Conservation (phyloP, 2,797 vertebrate genomes). For the Rachycentron canadum region DNA sequence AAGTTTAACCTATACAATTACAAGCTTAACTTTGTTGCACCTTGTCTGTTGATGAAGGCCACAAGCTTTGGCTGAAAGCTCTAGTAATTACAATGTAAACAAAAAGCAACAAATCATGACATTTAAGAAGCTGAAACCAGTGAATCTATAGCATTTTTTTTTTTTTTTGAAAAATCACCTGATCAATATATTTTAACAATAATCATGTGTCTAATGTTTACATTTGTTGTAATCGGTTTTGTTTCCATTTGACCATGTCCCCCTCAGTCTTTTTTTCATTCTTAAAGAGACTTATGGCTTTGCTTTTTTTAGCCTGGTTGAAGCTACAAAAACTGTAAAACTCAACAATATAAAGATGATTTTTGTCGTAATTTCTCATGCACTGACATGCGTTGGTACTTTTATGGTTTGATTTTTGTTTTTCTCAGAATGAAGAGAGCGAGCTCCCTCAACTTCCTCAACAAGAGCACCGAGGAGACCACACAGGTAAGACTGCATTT, state of each 20-base stretch:
- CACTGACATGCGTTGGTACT: neutral
- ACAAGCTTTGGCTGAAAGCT: neutral
- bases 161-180: neutral
- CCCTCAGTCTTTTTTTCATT: no score
- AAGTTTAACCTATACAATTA: neutral
- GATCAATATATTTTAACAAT: neutral
- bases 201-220: neutral
- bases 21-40: neutral
- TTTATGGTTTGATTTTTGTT: neutral
- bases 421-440: slow-evolving; percentile 90
- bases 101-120: neutral
- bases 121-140: neutral
- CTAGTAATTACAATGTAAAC: neutral
- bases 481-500: slow-evolving; percentile 80
- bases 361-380: neutral
- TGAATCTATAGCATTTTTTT: neutral
- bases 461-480: slow-evolving; percentile 89
- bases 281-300: neutral
- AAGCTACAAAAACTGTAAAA: neutral
- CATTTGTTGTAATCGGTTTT: no score
- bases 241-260: no score
- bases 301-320: neutral
- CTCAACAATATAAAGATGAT: neutral
- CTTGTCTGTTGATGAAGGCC: neutral
- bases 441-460: slow-evolving; percentile 93